phyloP scores from a whole-genome alignment of 1,140 invertebrate species.

The Zaprionus davidi region DNA sequence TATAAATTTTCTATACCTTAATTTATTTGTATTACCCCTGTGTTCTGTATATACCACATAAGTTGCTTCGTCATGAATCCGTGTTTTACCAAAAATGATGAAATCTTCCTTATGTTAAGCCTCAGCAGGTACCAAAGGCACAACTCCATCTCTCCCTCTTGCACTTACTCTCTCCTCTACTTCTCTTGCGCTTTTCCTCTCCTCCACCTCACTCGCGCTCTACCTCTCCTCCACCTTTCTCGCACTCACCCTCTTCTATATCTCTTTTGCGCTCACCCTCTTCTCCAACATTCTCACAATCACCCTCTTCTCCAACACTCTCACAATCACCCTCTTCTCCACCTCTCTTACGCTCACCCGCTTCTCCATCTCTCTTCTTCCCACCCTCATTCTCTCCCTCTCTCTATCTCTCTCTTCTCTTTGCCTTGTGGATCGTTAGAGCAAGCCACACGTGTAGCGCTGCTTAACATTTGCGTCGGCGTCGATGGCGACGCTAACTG shows the following conservation, averaged over 20 bases:
- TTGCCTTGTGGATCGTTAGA: constrained; percentile 25
- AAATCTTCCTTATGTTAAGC: constrained; percentile 33
- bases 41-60: background rate
- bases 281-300: no score
- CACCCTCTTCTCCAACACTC: no score
- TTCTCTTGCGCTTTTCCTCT: no score
- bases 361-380: constrained; percentile 1
- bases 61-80: background rate
- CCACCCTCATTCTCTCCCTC: background rate
- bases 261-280: no score
- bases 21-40: background rate
- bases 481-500: constrained; percentile 4
- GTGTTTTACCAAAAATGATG: constrained; percentile 35
- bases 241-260: no score
- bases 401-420: constrained; percentile 15
- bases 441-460: constrained; percentile 34
- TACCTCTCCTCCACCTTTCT: no score
- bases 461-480: constrained; percentile 21
- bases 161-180: background rate
- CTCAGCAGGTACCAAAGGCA: constrained; percentile 18
- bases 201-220: no score
- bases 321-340: no score
- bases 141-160: constrained; percentile 4
- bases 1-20: background rate
- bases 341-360: no score